These are phyloP conservation scores for Drosophila cardini DNA, from an alignment of 1,140 invertebrate genomes.

Conservation along the genomic window DNA sequence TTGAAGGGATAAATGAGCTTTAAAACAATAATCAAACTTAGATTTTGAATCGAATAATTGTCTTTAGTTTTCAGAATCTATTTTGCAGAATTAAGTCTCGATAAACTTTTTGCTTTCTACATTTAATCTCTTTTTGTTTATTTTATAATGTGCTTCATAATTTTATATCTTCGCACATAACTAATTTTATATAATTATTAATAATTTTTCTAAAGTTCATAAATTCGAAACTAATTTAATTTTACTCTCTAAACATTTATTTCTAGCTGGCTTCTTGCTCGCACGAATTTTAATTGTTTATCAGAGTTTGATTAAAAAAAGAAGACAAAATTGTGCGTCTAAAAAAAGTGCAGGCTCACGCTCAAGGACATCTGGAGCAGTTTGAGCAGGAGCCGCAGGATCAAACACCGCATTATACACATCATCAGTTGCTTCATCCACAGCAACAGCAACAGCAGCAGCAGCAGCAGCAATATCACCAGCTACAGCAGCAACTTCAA, in stretches of 20 bases:
- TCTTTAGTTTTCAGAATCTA: too few relatives aligned
- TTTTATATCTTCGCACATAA: too few relatives aligned
- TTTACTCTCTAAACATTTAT: neutral
- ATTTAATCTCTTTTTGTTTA: too few relatives aligned
- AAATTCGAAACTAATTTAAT: neutral
- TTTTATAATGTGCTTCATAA: too few relatives aligned
- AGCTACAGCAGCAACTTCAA: slow-evolving; percentile 13
- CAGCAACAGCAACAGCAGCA: slow-evolving; percentile 29
- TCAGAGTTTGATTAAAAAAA: slow-evolving; percentile 34
- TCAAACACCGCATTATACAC: slow-evolving; percentile 31
- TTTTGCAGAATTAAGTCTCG: too few relatives aligned
- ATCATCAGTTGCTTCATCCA: slow-evolving; percentile 34
- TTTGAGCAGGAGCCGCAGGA: slow-evolving; percentile 60
- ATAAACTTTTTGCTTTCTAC: too few relatives aligned
- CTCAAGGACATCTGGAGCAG: slow-evolving; percentile 77
- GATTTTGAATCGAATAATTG: too few relatives aligned
- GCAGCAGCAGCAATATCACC: slow-evolving; percentile 27
- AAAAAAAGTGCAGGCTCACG: slow-evolving; percentile 79
- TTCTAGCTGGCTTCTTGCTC: slow-evolving; percentile 13
- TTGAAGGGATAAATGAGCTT: too few relatives aligned
- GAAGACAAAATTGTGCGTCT: slow-evolving; percentile 76
- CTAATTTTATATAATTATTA: too few relatives aligned
- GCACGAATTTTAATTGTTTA: slow-evolving; percentile 19
- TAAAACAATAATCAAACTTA: too few relatives aligned
- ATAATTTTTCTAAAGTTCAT: too few relatives aligned